These are phyloP conservation scores for Sebastes hubbsi DNA, from an alignment of 2,797 vertebrate genomes.

Conservation along the genomic window DNA sequence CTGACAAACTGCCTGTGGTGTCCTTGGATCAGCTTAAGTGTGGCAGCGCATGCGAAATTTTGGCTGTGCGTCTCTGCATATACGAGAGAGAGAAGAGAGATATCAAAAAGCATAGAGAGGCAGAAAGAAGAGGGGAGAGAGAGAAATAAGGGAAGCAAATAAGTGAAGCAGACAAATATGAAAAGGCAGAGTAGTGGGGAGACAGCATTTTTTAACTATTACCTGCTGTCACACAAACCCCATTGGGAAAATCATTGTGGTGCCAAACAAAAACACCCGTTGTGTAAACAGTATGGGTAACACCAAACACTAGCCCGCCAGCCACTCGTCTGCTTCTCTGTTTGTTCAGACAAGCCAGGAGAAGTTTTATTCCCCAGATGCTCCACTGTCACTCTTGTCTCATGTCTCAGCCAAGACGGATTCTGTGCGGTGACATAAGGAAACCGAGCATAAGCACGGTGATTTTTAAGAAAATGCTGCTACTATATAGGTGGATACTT, in stretches of 20 bases:
- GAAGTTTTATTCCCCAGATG: conserved; percentile 65
- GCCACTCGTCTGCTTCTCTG: conserved; percentile 48
- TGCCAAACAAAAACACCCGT: conserved; percentile 50
- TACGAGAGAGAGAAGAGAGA: neutral
- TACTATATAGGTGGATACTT: conserved; percentile 1
- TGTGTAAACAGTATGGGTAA: conserved; percentile 63
- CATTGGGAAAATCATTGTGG: conserved; percentile 53
- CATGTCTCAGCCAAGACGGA: conserved; percentile 27
- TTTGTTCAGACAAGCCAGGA: conserved; percentile 58
- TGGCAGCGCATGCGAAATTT: conserved; percentile 32
- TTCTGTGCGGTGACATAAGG: conserved; percentile 21
- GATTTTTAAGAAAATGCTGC: conserved; percentile 4
- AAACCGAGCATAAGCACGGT: neutral
- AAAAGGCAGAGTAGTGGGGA: conserved; percentile 30
- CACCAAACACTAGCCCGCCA: conserved; percentile 53
- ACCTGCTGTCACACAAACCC: conserved; percentile 55
- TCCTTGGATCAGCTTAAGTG: conserved; percentile 53
- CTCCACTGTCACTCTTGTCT: conserved; percentile 44
- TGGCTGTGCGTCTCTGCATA: neutral
- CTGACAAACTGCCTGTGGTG: conserved; percentile 67
- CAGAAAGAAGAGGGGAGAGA: neutral
- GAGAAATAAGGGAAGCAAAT: conserved; percentile 12
- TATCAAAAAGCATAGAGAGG: neutral
- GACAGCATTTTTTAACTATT: conserved; percentile 43
- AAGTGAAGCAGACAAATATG: conserved; percentile 31